A percentile compares a stretch with the other conserved stretches of the same genome.
phyloP scores from a whole-genome alignment of 2,888 invertebrate genomes.

The Physocephala rufipes region DNA sequence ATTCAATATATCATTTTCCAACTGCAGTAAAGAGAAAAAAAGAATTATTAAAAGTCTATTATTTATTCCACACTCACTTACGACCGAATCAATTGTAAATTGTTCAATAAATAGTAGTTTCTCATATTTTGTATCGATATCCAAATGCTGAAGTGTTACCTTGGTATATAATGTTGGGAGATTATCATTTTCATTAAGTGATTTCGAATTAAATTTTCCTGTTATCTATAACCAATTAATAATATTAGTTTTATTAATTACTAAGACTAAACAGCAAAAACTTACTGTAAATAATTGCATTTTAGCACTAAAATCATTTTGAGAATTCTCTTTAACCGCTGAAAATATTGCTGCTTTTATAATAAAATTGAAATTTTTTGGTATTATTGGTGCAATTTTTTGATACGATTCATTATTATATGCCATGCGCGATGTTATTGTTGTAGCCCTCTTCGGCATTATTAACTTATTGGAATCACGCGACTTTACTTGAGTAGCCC shows the following conservation, averaged over 20 bases:
- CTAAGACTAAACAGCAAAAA: slow-evolving; percentile 16
- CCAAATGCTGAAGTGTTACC: slow-evolving; percentile 72
- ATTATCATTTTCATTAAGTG: slow-evolving; percentile 60
- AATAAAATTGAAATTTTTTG: slow-evolving; percentile 81
- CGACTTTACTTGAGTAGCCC: slow-evolving; percentile 48
- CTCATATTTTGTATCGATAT: slow-evolving; percentile 71
- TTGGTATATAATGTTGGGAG: slow-evolving; percentile 73
- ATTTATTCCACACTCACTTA: slow-evolving; percentile 44
- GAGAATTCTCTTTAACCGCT: slow-evolving; percentile 75
- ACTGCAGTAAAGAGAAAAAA: slow-evolving; percentile 44
- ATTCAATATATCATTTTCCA: slow-evolving; percentile 72
- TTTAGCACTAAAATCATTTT: slow-evolving; percentile 76
- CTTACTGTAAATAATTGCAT: slow-evolving; percentile 73
- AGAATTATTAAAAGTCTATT: not conserved
- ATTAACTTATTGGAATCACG: slow-evolving; percentile 15
- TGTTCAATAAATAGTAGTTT: slow-evolving; percentile 70
- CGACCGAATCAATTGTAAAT: slow-evolving; percentile 71
- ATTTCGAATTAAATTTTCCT: slow-evolving; percentile 70
- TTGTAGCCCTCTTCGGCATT: not conserved
- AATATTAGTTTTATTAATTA: too few relatives aligned
- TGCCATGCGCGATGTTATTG: slow-evolving; percentile 33
- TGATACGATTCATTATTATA: slow-evolving; percentile 69
- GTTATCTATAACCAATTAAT: slow-evolving; percentile 65
- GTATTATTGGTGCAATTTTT: slow-evolving; percentile 79
- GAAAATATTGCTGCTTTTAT: slow-evolving; percentile 77